Evolutionary conservation across 2,888 invertebrate species (phyloP), one percentile per base, ranked within the genome.

Genomic region (Adineta ricciae): DNA sequence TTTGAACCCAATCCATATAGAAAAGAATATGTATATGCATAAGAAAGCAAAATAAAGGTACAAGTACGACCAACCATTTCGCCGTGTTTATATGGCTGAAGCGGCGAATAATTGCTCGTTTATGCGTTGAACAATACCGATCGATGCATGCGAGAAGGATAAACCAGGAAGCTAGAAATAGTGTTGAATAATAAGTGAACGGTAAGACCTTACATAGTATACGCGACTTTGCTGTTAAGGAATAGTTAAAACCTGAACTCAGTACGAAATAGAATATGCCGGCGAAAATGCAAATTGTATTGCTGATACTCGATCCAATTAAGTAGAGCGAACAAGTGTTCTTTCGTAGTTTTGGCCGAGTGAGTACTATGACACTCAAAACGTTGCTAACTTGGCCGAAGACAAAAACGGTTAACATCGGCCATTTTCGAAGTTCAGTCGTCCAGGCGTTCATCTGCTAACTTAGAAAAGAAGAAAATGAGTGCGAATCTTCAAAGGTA

Each of bases 61-160:
- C 38, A 36, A 73, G 8, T 7, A 73, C 24, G 24, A 73, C 1
- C 9, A 73, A 41, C 36, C 73, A 41, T 38, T 73, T 38, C 8
- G 73, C 73, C n/a, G 21, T 24, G 11, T 36, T 24, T 21, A 73
- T 19, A 73, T 41, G 73, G n/a, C 73, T 73, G 38, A 73, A 73
- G 36, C 73, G 73, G 24, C 73, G 73, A 21, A 36, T 36, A 1
- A 3, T 19, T 24, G 41, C 73, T 41, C 14, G 24, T 8, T 21
- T 8, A 73, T 73, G 41, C 21, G 38, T 73, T n/a, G 73, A 73
- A 73, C 73, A 73, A 73, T 73, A 73, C 24, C 73, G 73, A 38
- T 73, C 73, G 14, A 73, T 41, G 24, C 73, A 73, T 24, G 73
- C 73, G 24, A 73, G 41, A 36, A 73, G 36, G 11, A 73, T 24